Evolutionary conservation across 2,888 invertebrate species (phyloP).

Genomic region (Pollenia labialis): DNA sequence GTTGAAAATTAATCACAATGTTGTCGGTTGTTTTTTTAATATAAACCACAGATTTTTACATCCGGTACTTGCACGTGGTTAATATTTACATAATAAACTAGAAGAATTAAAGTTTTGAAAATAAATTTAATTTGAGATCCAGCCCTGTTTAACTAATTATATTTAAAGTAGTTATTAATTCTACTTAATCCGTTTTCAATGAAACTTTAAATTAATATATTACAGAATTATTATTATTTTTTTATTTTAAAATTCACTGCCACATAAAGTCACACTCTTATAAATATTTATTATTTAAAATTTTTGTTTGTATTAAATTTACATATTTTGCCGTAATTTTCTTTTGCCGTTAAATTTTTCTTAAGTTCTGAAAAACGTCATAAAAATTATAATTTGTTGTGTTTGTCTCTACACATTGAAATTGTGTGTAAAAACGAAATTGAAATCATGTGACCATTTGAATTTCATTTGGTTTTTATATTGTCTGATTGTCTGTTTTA

Average conservation of each 20-base stretch:
- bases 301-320: slow-evolving; percentile 34
- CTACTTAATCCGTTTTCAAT: too few species aligned
- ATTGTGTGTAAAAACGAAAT: slow-evolving; percentile 62
- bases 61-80: too few species aligned
- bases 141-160: too few species aligned
- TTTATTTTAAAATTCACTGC: neutral
- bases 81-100: too few species aligned
- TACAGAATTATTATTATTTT: neutral
- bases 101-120: too few species aligned
- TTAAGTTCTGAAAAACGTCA: slow-evolving; percentile 47
- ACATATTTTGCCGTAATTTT: neutral
- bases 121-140: too few species aligned
- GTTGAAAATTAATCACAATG: too few species aligned
- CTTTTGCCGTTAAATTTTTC: slow-evolving; percentile 20
- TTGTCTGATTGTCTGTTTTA: slow-evolving; percentile 10
- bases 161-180: too few species aligned
- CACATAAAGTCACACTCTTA: neutral
- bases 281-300: slow-evolving; percentile 13
- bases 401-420: slow-evolving; percentile 10
- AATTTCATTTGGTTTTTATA: slow-evolving; percentile 6
- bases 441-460: slow-evolving; percentile 68
- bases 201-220: too few species aligned
- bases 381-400: slow-evolving; percentile 31
- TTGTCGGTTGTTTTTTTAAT: too few species aligned
- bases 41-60: too few species aligned